phyloP scores from a whole-genome alignment of 2,113 vertebrate species.

The Ovibos moschatus region DNA sequence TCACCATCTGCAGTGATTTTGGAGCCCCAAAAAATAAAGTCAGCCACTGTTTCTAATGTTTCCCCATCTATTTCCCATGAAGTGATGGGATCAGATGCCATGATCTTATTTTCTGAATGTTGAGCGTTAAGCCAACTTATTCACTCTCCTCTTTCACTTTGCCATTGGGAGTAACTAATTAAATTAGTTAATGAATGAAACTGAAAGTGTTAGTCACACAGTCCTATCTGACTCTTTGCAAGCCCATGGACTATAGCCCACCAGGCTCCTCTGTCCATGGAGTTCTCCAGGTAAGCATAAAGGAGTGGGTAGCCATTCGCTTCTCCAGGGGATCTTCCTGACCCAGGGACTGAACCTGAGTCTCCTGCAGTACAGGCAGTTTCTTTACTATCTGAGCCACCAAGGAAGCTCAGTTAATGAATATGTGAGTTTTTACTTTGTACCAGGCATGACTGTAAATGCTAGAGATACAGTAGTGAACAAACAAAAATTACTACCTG shows the following conservation, averaged over 20 bases:
- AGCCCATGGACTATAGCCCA: background rate
- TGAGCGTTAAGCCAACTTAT: background rate
- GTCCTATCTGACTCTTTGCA: rapidly evolving
- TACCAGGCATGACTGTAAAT: background rate
- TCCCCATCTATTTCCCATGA: background rate
- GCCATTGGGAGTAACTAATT: background rate
- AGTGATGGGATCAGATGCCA: background rate
- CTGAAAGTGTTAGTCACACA: background rate
- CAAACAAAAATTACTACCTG: background rate
- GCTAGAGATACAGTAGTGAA: background rate
- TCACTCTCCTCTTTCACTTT: background rate
- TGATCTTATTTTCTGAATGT: background rate
- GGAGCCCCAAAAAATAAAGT: background rate
- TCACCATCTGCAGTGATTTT: background rate
- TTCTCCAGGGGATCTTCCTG: background rate
- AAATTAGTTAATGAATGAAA: background rate
- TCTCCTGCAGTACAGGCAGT: background rate
- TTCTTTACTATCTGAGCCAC: background rate
- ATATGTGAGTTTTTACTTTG: background rate
- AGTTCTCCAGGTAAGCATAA: background rate
- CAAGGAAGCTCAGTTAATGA: background rate
- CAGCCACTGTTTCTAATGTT: background rate
- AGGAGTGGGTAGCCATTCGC: background rate
- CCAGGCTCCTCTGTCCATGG: background rate
- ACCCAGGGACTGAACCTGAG: background rate